Evolutionary conservation across 2,797 vertebrate genomes (phyloP).

Genomic region (Choloepus didactylus): DNA sequence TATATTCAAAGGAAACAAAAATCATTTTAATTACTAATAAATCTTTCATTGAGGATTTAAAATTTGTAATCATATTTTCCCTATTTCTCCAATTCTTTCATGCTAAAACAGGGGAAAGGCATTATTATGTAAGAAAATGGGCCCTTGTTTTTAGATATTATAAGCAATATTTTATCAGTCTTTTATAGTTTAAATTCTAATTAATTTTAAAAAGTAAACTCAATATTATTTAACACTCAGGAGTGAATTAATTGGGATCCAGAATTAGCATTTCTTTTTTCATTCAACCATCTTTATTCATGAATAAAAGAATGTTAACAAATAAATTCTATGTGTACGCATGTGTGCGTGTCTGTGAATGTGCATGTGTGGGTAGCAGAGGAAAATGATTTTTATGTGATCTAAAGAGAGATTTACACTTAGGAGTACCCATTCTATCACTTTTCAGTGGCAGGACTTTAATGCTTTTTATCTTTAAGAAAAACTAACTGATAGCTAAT

Average conservation of each 20-base stretch:
- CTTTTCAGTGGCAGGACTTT: not conserved
- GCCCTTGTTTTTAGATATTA: constrained; percentile 12
- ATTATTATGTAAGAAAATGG: not conserved
- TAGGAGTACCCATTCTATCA: not conserved
- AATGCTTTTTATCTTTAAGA: not conserved
- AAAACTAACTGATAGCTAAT: constrained; percentile 5
- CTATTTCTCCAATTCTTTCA: not conserved
- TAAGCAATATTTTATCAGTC: constrained; percentile 2
- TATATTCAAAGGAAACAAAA: constrained; percentile 49
- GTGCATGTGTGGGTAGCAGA: not conserved
- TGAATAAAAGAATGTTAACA: constrained; percentile 48
- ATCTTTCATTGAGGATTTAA: not conserved
- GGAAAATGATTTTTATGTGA: not conserved
- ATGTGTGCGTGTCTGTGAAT: not conserved
- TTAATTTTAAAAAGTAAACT: constrained; percentile 25
- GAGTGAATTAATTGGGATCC: not conserved
- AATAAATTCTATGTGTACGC: not conserved
- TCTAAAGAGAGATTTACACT: not conserved
- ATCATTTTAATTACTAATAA: constrained; percentile 40
- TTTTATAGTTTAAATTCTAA: constrained; percentile 32
- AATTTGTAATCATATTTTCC: constrained; percentile 11
- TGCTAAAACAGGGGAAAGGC: not conserved
- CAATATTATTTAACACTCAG: constrained; percentile 31
- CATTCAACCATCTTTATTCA: constrained; percentile 35
- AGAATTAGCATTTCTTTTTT: not conserved